Percentiles rank a stretch among this genome's conserved stretches.
Evolutionary conservation across 2,797 vertebrate genomes (phyloP).

Genomic region (Cryptoprocta ferox): DNA sequence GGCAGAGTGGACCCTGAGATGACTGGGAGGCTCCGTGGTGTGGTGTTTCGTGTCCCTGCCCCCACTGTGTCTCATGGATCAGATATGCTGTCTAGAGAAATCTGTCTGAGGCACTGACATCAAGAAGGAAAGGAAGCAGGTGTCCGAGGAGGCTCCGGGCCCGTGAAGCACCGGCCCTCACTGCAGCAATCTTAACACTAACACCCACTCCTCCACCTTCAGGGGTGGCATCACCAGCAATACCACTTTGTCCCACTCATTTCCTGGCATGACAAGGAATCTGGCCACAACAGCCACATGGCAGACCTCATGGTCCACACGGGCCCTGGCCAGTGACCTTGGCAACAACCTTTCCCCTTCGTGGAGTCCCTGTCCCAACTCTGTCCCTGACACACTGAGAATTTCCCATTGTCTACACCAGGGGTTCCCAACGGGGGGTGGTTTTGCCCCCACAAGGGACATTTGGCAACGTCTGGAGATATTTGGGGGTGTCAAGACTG

Average conservation of each 20-base stretch:
- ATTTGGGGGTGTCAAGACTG: neutral
- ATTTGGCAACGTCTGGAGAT: neutral
- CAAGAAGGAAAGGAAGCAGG: too few species aligned
- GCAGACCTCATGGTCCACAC: neutral
- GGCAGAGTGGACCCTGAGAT: too few species aligned
- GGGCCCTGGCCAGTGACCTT: too few species aligned
- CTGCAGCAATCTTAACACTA: too few species aligned
- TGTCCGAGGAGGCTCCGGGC: neutral
- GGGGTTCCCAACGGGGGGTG: neutral
- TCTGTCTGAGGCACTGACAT: neutral
- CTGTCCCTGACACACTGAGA: neutral
- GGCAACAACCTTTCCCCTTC: too few species aligned
- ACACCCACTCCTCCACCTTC: too few species aligned
- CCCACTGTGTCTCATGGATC: neutral
- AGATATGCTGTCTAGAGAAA: neutral
- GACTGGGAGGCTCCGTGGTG: neutral
- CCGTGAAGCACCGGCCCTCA: rapidly evolving
- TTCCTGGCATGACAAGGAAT: too few species aligned
- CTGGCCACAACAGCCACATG: neutral
- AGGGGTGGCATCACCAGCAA: neutral
- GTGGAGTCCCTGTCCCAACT: neutral
- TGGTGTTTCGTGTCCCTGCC: too few species aligned
- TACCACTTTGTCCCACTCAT: too few species aligned
- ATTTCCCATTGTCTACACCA: neutral
- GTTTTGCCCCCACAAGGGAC: neutral